phyloP scores from a whole-genome alignment of 2,888 invertebrate genomes.

The Blomia tropicalis region DNA sequence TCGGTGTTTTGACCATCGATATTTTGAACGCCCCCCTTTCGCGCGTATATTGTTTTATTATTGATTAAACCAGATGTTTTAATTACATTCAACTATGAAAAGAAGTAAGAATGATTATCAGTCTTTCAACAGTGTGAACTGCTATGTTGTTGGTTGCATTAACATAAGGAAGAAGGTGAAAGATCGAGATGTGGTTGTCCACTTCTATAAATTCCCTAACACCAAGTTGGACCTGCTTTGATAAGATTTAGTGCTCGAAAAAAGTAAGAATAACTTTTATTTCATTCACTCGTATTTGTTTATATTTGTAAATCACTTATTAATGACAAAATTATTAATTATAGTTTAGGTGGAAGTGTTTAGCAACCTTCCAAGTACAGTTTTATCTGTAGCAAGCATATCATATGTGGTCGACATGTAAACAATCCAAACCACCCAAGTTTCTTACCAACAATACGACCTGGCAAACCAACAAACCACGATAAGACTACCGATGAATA shows the following conservation, averaged over 20 bases:
- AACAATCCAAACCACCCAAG: background rate
- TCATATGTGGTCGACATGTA: background rate
- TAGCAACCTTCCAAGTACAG: background rate
- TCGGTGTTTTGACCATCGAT: too few relatives aligned
- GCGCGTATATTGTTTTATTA: too few relatives aligned
- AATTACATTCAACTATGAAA: too few relatives aligned
- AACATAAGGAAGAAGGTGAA: background rate
- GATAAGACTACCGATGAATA: background rate
- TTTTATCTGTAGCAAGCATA: background rate
- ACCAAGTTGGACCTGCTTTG: background rate
- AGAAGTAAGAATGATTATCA: too few relatives aligned
- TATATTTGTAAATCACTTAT: too few relatives aligned
- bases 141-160: background rate
- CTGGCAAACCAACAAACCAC: too few relatives aligned
- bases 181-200: background rate
- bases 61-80: too few relatives aligned
- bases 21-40: too few relatives aligned
- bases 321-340: background rate
- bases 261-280: background rate
- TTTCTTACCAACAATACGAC: background rate
- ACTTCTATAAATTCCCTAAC: background rate
- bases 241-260: background rate
- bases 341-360: background rate
- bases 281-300: too few relatives aligned
- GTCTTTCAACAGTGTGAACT: background rate